Base-by-base conservation (phyloP, 2,797 vertebrate genomes). In the Sebastes cheni region DNA sequence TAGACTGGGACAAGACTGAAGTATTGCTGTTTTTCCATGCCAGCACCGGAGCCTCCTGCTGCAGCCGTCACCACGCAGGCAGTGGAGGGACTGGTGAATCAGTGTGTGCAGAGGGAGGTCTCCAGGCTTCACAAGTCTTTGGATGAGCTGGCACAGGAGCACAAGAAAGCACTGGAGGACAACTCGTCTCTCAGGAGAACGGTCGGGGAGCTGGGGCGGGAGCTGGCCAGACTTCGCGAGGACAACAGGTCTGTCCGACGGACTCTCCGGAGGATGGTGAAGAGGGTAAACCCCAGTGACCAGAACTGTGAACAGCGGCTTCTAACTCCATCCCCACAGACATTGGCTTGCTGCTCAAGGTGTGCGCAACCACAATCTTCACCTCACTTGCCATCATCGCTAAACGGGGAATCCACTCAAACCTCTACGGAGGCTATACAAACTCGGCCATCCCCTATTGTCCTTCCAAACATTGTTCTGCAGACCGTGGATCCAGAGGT, bases 11-110 rank as follows among this genome's bases (percentile, higher is more conserved):
- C 23, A 23, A 42, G 36, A 39, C 76, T 73, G 22, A 76, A 66
- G 72, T 73, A 71, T 69, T 54, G 58, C 70, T 52, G 50, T 65
- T 80, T 81, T 62, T 77, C 54, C 64, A 56, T 82, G 76, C 79
- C 83, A 73, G 54, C 29, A 22, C 16, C 16, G 16, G 42, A 46
- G 42, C 64, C n/a, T 78, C 50, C 39, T 70, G 67, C 79, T 70
- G 64, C 67, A 75, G 71, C 4, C 4, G 42, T 52, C 58, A 32
- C 59, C 27, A 2, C 25, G 60, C 27, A 79, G 69, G 20, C 27
- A 39, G 65, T 67, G 32, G 55, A 77, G 29, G 61, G 7, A 61
- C 80, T 29, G 70, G 67, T 75, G 36, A 73, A 79, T 50, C 46
- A 32, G 6, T 42, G 54, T 9, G 6, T 50, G 34, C 58, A 69